phyloP scores from a whole-genome alignment of 2,888 invertebrate genomes.

The Drosophila paramelanica region DNA sequence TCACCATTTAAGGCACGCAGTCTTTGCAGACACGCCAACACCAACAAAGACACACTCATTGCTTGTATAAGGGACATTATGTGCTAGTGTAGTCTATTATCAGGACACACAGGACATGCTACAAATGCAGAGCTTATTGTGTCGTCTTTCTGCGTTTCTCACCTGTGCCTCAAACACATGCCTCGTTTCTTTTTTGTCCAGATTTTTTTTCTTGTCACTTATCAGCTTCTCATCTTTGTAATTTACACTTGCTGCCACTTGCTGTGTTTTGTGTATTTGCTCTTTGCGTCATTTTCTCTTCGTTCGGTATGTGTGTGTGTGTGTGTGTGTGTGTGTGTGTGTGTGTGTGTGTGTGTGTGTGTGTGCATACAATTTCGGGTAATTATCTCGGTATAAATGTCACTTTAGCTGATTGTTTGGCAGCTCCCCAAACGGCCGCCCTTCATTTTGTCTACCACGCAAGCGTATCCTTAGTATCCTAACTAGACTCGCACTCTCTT shows the following conservation, averaged over 20 bases:
- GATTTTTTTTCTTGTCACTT: not conserved
- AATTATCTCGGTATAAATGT: conserved; percentile 69
- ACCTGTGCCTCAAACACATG: conserved; percentile 27
- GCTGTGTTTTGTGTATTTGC: conserved; percentile 9
- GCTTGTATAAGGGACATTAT: conserved; percentile 32
- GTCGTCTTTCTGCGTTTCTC: not conserved
- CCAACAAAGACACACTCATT: conserved; percentile 5
- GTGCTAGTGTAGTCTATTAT: conserved; percentile 53
- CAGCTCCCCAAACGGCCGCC: conserved; percentile 36
- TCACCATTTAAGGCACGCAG: conserved; percentile 55
- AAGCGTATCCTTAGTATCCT: conserved; percentile 5
- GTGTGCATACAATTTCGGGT: conserved; percentile 57
- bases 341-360: conserved; percentile 12
- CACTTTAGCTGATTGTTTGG: conserved; percentile 68
- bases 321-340: conserved; percentile 25
- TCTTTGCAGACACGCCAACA: conserved; percentile 29
- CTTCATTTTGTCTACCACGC: not conserved
- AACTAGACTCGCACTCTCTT: not conserved
- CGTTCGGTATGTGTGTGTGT: conserved; percentile 8
- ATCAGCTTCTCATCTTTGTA: conserved; percentile 26
- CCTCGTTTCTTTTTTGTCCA: not conserved
- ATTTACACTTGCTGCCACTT: conserved; percentile 17
- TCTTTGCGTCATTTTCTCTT: not conserved
- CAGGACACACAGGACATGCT: conserved; percentile 9
- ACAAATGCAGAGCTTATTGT: conserved; percentile 31